Evolutionary conservation across 2,113 vertebrate species (phyloP), one percentile per base, ranked within the genome.

Genomic region (Boulengeromyrus knoepffleri): DNA sequence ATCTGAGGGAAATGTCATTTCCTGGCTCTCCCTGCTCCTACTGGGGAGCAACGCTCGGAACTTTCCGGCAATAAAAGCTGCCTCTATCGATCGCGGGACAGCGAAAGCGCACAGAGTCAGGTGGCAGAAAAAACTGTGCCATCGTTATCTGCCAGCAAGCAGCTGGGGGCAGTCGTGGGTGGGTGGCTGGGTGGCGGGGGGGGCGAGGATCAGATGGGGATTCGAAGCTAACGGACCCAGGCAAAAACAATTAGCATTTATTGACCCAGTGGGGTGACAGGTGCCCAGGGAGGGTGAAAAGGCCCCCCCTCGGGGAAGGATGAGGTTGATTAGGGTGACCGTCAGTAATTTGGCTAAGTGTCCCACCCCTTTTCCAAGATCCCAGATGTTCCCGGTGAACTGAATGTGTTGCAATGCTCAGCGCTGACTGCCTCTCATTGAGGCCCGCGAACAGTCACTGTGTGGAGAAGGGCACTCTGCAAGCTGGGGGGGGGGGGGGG

Each of bases 1-100:
- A 86, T 85, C 45, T 50, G n/a, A 50, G 45, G 42, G 85, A 87
- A 87, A 87, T 87, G 85, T 56, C 85, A 87, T 56, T 50, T 56
- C 85, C 85, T 31, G 50, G 50, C 49, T 36, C 27, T 19, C 12
- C 1, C 24, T 87, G n/a, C 17, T 36, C 1, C 50, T 36, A 17
- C 49, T 1, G 10, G 62, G 62, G 47, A 36, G 27, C 50, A 3
- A 4, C 27, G 15, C 45, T 36, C 50, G 7, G 47, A 56, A 36
- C 49, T 31, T 27, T 87, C 49, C 13, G 31, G 27, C 85, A 53
- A 27, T 87, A 53, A 87, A n/a, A 49, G 84, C 19, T 1, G 13
- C 27, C 6, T 53, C 50, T 87, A 87, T 87, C 31, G 49, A 87
- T 87, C 85, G 12, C 0, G 13, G 46, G 85, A 46, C 27, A 50